phyloP scores from a whole-genome alignment of 2,113 vertebrate species.

The Opisthocomus hoazin region DNA sequence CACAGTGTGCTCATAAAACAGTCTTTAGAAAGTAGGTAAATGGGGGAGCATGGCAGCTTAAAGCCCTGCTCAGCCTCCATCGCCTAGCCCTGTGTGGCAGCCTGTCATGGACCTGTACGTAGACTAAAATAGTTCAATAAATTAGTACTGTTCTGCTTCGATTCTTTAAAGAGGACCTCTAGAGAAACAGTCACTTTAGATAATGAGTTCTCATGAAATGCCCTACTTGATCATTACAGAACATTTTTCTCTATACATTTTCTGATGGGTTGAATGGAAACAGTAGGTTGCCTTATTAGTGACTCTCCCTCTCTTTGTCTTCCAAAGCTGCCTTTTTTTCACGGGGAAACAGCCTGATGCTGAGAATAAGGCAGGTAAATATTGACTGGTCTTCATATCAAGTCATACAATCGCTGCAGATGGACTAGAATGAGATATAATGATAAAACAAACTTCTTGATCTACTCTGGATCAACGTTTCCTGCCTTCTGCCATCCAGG shows the following conservation, averaged over 20 bases:
- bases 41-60: not conserved
- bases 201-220: not conserved
- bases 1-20: not conserved
- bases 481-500: no score
- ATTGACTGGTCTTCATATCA: not conserved
- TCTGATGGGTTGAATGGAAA: not conserved
- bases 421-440: not conserved
- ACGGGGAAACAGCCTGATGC: not conserved
- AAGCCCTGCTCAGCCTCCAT: not conserved
- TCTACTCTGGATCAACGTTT: not conserved
- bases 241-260: not conserved
- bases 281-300: not conserved
- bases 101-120: rapidly evolving
- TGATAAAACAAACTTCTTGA: not conserved
- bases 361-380: not conserved
- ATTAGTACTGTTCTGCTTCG: not conserved
- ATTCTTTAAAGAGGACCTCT: not conserved
- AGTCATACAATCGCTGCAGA: not conserved
- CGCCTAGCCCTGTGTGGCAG: not conserved
- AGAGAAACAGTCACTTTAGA: not conserved
- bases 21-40: not conserved
- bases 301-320: not conserved
- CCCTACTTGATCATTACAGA: not conserved
- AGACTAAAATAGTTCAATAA: not conserved
- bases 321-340: not conserved